Base-by-base conservation (phyloP, 2,888 invertebrate species). In the Operophtera brumata region DNA sequence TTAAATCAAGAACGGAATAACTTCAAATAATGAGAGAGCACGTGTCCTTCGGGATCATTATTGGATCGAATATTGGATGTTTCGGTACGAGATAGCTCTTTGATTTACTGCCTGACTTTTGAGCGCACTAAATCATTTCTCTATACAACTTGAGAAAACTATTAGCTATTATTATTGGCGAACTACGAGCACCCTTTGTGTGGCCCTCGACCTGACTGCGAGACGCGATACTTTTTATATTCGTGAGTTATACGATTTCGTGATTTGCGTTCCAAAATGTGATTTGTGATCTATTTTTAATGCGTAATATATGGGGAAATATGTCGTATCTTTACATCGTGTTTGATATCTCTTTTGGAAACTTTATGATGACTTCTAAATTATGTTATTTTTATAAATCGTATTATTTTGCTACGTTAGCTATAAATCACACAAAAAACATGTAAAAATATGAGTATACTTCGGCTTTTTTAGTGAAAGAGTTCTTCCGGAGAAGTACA, bases 91-190 rank as follows among this genome's bases (percentile, higher is more conserved):
- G 78, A 86, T 83, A 78, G 75, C 78, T 73, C 63, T 77, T 74
- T 89, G 89, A 90, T 89, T 90, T 90, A 90, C 83, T 79, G 80
- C 79, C 68, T 67, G 82, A 86, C 85, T 86, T 86, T 87, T 81
- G 86, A 87, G 77, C 76, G 76, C 75, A 82, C 77, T 88, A 88
- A 89, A 89, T 90, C 89, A 88, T 81, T 71, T 82, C 77, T 86
- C 79, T 86, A 87, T 85, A 77, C 82, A 85, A 84, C 78, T 86
- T 82, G 82, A 86, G 84, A 88, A 84, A 88, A 90, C 86, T 88
- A 90, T 88, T 89, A 87, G 83, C 82, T 86, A 85, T 87, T 85
- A 82, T 84, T 87, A 86, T 82, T 84, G 80, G 83, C 79, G 75
- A 82, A 79, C 80, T 85, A 82, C 79, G 79, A 77, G 66, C 61